Conservation (phyloP, 2,888 invertebrate genomes). For the Ichneumoninae sp. region DNA sequence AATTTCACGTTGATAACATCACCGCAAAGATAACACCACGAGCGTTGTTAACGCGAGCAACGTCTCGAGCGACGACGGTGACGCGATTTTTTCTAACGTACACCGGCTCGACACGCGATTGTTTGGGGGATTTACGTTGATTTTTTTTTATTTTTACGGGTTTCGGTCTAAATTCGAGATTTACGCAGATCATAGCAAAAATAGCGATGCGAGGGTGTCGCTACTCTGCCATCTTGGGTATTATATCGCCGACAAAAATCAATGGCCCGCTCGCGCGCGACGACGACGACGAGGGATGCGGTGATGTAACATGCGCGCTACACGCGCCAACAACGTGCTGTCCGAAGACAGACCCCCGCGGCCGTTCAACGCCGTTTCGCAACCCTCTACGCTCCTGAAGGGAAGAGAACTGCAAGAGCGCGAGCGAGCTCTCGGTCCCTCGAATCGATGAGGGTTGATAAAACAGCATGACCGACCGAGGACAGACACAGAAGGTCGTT, state of each 20-base stretch:
- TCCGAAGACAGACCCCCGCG: conserved; percentile 20
- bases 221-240: conserved; percentile 69
- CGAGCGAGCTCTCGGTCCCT: not conserved
- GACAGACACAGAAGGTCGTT: not conserved
- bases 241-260: conserved; percentile 68
- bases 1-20: conserved; percentile 67
- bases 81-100: not conserved
- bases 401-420: not conserved
- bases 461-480: conserved; percentile 38
- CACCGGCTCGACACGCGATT: not conserved
- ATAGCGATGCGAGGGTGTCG: conserved; percentile 77
- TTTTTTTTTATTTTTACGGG: not conserved
- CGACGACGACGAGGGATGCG: conserved; percentile 61
- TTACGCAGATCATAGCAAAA: conserved; percentile 75
- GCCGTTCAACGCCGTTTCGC: conserved; percentile 62
- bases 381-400: conserved; percentile 37
- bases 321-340: conserved; percentile 69
- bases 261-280: conserved; percentile 63
- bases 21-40: conserved; percentile 47
- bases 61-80: not conserved
- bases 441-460: conserved; percentile 14
- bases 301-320: conserved; percentile 77
- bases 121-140: not conserved
- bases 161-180: conserved; percentile 20
- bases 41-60: conserved; percentile 18